Conservation (phyloP, 2,113 vertebrate species). For the Gorsachius goisagi region DNA sequence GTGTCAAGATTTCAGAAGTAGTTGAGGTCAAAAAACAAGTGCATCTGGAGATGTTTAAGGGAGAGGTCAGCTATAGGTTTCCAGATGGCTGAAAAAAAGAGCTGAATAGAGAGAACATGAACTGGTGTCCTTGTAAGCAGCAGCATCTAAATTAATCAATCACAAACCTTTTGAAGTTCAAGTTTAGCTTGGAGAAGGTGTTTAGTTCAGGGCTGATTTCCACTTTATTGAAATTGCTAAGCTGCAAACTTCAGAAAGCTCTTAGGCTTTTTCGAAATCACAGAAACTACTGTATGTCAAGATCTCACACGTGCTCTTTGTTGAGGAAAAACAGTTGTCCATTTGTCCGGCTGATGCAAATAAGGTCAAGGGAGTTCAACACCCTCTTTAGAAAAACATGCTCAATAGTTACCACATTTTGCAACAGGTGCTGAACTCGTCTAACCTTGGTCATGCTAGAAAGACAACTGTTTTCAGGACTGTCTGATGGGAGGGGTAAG, state of each 20-base stretch:
- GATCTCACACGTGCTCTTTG: not conserved
- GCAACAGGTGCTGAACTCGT: constrained; percentile 16
- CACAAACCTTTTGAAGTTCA: not conserved
- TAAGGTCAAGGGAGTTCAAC: constrained; percentile 20
- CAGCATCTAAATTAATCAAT: not conserved
- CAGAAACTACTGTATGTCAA: not conserved
- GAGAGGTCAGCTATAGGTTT: not conserved
- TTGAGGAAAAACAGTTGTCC: not conserved
- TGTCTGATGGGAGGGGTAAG: not conserved
- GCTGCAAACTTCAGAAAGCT: not conserved
- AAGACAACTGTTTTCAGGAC: not conserved
- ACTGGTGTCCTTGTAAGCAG: not conserved
- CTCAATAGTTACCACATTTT: not conserved
- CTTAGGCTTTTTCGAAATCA: not conserved
- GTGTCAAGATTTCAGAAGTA: not conserved
- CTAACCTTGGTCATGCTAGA: not conserved
- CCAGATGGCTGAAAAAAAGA: not conserved
- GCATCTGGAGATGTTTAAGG: not conserved
- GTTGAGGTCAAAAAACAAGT: not conserved
- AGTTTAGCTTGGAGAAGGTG: not conserved
- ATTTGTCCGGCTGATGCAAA: not conserved
- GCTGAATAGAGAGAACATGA: not conserved
- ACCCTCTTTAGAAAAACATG: not conserved
- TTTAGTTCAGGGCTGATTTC: not conserved
- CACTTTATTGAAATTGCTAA: not conserved